Evolutionary conservation across 2,888 invertebrate genomes (phyloP), one percentile per base, ranked within the genome.

Genomic region (Synanthedon andrenaeformis): DNA sequence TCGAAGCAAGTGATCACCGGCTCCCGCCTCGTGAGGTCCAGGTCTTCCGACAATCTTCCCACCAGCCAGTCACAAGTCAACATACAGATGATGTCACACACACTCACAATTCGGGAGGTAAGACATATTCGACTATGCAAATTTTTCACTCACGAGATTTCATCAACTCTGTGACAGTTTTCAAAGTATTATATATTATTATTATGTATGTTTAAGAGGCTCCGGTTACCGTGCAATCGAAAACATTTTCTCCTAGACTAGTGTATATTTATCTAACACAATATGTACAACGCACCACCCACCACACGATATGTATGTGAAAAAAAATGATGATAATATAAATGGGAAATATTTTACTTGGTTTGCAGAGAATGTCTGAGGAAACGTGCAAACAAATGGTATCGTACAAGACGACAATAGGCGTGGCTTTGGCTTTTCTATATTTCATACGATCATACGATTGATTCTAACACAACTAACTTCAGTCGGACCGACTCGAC

Each of bases 71-170:
- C 95, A 58, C 96, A 96, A 89, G 94, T 94, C 89, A 96, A 96
- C 89, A 95, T 96, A 65, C 96, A 96, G 88, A 96, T 96, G 95
- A 94, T 96, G 91, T 96, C 96, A 52, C 96, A 96, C 78, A 96
- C 96, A 58, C 91, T 96, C 72, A 96, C 96, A 72, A 96, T 96
- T 72, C 90, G 95, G 89, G 96, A 96, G 95, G 96, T 96, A 88
- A 89, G 88, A 35, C 35, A 35, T 10, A 35, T 23, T 23, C 23
- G 23, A 23, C 3, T 2, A 63, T 55, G 5, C 45, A 12, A n/a
- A n/a, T 13, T 13, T 13, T 42, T 42, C 12, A 42, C 45, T 3
- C 3, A n/a, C 5, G 8, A 5, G 10, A 35, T 8, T 35, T 6
- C 8, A 35, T 10, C 35, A 35, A 35, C 35, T 35, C 35, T 3